Base-by-base conservation (phyloP, 2,797 vertebrate genomes). In the Agapornis canus region DNA sequence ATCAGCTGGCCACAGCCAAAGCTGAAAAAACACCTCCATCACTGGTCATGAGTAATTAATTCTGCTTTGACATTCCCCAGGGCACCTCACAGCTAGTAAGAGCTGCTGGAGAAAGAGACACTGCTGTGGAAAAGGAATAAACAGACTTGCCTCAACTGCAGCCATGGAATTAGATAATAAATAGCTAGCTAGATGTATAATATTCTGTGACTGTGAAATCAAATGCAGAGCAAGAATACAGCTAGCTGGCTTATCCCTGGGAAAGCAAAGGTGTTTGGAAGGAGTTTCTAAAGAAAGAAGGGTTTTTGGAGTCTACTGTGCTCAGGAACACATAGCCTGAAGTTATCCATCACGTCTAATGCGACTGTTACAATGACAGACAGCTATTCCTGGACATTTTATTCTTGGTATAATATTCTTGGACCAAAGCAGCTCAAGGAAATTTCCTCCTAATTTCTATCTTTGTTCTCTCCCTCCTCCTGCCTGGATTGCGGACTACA, bases 1-100 rank as follows among this genome's bases (percentile, higher is more conserved):
- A 89, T 83, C 89, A 91, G 76, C 69, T 91, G 72, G 86, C 91
- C 86, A 92, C 92, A 78, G 75, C 72, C 89, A 91, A 86, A 91
- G 85, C 57, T 73, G 63, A 81, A 94, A 94, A 94, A 96, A 79
- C 89, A 93, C 89, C 94, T 97, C 92, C 82, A 73, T 91, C 70
- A 22, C 54, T 78, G 89, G 85, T 83, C 89, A 88, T 82, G 89
- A 95, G 78, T 95, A 94, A 96, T 96, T 95, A 96, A 96, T 96
- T 95, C 88, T 95, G 70, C 77, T 89, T 86, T 6, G 11, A 90
- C 59, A 52, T 95, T 95, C 91, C 94, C 89, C 79, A 86, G 85
- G 89, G 91, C 89, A 94, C 45, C 80, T 51, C 72, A 18, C 77
- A 93, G 94, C 91, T 87, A 94, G 69, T 82, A 75, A 85, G 61